These are phyloP conservation scores for Melinaea menophilus DNA, from an alignment of 2,888 invertebrate genomes.

Conservation along the genomic window DNA sequence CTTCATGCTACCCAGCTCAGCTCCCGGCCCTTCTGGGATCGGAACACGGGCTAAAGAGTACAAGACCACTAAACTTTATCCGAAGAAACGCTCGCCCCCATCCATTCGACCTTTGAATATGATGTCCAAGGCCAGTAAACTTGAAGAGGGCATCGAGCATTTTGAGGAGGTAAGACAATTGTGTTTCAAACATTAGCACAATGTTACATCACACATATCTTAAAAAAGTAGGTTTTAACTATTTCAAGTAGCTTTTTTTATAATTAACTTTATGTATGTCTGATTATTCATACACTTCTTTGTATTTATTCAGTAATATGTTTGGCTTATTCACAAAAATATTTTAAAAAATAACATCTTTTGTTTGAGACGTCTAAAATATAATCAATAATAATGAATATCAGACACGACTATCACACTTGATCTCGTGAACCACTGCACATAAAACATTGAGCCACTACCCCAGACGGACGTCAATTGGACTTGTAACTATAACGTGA, in stretches of 20 bases:
- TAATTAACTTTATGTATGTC: no score
- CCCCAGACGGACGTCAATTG: no score
- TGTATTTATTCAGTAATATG: no score
- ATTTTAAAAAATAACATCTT: no score
- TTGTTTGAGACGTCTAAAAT: not conserved
- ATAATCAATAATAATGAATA: not conserved
- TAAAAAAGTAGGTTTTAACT: no score
- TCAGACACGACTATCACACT: slow-evolving; percentile 9
- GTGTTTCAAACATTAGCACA: not conserved
- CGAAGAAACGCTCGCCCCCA: slow-evolving; percentile 14
- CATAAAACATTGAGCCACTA: no score
- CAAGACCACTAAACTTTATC: slow-evolving; percentile 22
- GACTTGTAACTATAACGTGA: no score
- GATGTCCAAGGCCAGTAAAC: slow-evolving; percentile 30
- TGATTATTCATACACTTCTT: no score
- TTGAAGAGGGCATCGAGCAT: slow-evolving; percentile 52
- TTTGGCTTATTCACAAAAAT: no score
- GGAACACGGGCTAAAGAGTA: slow-evolving; percentile 7
- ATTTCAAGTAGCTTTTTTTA: no score
- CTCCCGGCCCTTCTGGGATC: slow-evolving; percentile 52
- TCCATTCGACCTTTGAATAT: slow-evolving; percentile 35
- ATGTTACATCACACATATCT: no score
- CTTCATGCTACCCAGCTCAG: slow-evolving; percentile 47
- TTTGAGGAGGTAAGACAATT: slow-evolving; percentile 46
- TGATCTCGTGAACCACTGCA: slow-evolving; percentile 1